Conservation (phyloP, 1,140 invertebrate genomes). For the Ooceraea biroi region DNA sequence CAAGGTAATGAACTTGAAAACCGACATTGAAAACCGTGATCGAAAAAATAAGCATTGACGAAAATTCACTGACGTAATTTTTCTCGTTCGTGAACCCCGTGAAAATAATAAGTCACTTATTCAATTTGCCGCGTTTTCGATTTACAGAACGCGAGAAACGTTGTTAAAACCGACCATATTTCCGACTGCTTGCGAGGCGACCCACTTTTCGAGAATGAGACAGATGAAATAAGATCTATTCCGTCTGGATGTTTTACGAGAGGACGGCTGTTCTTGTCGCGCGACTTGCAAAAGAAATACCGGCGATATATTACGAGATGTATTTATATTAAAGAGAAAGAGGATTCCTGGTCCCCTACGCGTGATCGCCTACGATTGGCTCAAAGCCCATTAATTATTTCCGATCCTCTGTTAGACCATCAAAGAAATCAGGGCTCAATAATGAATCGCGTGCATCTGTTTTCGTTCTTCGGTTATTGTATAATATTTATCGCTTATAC, state of each 20-base stretch:
- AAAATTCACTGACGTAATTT: not conserved
- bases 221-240: constrained; percentile 49
- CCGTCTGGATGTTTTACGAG: constrained; percentile 40
- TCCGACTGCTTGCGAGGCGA: not conserved
- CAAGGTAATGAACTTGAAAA: not conserved
- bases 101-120: not conserved
- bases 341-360: constrained; percentile 60
- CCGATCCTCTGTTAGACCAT: constrained; percentile 55
- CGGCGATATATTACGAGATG: constrained; percentile 73
- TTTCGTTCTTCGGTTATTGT: constrained; percentile 1
- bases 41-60: not conserved
- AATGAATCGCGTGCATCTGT: constrained; percentile 28
- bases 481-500: not conserved
- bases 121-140: constrained; percentile 22
- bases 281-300: constrained; percentile 76
- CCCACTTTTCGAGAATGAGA: constrained; percentile 38
- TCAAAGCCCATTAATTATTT: constrained; percentile 80
- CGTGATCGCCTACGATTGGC: constrained; percentile 74
- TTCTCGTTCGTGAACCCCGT: not conserved
- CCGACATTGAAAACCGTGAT: not conserved
- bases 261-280: constrained; percentile 30
- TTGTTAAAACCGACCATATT: constrained; percentile 6
- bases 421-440: constrained; percentile 60
- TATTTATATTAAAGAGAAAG: constrained; percentile 78
- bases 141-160: constrained; percentile 31